These are phyloP conservation scores for Phrynocephalus guinanensis DNA, from an alignment of 2,797 vertebrate genomes.

Conservation along the genomic window DNA sequence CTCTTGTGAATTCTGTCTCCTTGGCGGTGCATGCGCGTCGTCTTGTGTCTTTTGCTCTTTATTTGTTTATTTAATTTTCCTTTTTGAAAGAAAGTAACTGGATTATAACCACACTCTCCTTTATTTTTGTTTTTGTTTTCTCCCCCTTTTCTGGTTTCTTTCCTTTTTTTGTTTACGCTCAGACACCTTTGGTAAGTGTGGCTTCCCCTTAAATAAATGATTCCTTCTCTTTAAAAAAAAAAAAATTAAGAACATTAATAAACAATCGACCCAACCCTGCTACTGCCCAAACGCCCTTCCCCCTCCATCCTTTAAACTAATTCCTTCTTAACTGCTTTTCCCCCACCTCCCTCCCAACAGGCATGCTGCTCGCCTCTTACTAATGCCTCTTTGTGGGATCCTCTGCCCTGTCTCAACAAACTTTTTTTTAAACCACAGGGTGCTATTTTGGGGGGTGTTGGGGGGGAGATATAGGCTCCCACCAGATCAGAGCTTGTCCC, in stretches of 20 bases:
- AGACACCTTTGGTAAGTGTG: constrained; percentile 99
- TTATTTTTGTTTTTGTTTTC: constrained; percentile 38
- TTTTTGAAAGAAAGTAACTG: constrained; percentile 53
- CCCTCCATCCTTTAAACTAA: constrained; percentile 84
- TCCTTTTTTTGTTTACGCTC: constrained; percentile 85
- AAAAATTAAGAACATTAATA: constrained; percentile 7
- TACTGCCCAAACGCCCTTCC: constrained; percentile 68
- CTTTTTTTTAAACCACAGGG: constrained; percentile 54
- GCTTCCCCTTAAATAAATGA: constrained; percentile 60
- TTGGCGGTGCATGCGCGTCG: not conserved
- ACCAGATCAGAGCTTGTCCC: too few species aligned
- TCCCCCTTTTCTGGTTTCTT: constrained; percentile 73
- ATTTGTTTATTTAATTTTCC: constrained; percentile 58
- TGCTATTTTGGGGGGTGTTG: not conserved
- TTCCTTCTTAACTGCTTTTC: constrained; percentile 85
- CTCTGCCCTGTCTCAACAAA: constrained; percentile 56
- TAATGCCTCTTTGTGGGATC: constrained; percentile 71
- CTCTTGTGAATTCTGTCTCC: not conserved
- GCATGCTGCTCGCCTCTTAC: constrained; percentile 86
- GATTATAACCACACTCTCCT: constrained; percentile 64
- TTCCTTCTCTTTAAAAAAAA: constrained; percentile 17
- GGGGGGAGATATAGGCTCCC: too few species aligned
- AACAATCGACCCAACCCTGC: constrained; percentile 53
- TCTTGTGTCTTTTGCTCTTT: constrained; percentile 57
- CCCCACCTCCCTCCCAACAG: constrained; percentile 66